A percentile compares a stretch with the other conserved stretches of the same genome.
phyloP scores from a whole-genome alignment of 2,113 vertebrate genomes.

The Oryzias melastigma region DNA sequence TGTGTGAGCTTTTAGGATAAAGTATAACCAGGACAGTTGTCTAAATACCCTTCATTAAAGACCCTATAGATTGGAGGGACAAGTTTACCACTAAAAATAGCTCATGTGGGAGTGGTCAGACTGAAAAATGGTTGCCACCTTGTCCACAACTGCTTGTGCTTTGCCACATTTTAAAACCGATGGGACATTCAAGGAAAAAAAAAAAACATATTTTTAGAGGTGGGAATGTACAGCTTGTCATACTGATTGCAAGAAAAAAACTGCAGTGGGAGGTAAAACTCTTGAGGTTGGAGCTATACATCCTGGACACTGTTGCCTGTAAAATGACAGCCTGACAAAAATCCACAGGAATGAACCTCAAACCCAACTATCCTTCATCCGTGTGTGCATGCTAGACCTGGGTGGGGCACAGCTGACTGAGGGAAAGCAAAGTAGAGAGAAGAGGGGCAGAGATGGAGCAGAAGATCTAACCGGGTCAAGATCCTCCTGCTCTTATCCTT shows the following conservation, averaged over 20 bases:
- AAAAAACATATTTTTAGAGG: slow-evolving; percentile 35
- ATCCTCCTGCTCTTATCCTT: slow-evolving; percentile 60
- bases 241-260: slow-evolving; percentile 57
- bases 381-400: slow-evolving; percentile 23
- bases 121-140: not conserved
- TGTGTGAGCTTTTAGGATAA: too few relatives aligned
- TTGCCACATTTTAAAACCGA: slow-evolving; percentile 43
- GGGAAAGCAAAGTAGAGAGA: slow-evolving; percentile 3
- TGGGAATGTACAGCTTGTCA: slow-evolving; percentile 47
- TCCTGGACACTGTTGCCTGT: slow-evolving; percentile 56
- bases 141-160: slow-evolving; percentile 17
- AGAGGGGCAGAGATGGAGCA: slow-evolving; percentile 17
- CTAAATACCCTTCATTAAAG: too few relatives aligned
- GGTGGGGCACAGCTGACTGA: slow-evolving; percentile 30
- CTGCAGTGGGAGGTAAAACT: slow-evolving; percentile 61
- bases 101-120: not conserved
- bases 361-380: slow-evolving; percentile 36
- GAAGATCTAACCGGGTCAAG: slow-evolving; percentile 13
- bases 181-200: slow-evolving; percentile 5
- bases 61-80: too few relatives aligned
- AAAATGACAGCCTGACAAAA: slow-evolving; percentile 70
- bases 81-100: not conserved
- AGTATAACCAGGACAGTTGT: too few relatives aligned
- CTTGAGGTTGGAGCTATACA: slow-evolving; percentile 59
- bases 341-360: slow-evolving; percentile 70